phyloP scores from a whole-genome alignment of 2,797 vertebrate genomes.

The Clarias platycephalus region DNA sequence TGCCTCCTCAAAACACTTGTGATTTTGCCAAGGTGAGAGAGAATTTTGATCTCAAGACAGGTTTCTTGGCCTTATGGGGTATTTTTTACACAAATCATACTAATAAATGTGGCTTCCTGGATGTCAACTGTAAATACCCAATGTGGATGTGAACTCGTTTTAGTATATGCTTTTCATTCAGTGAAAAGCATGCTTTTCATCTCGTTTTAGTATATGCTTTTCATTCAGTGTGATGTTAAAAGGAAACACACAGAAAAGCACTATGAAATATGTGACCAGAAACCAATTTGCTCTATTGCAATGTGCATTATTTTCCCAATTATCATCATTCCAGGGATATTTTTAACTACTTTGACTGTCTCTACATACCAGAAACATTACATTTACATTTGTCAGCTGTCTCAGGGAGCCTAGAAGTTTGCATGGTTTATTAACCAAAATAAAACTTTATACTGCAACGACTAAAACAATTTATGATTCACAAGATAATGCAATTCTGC shows the following conservation, averaged over 20 bases:
- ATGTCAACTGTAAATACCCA: neutral
- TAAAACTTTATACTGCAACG: neutral
- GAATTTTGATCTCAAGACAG: neutral
- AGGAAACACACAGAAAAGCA: neutral
- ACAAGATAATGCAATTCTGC: neutral
- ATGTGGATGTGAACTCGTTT: neutral
- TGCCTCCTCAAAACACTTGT: slow-evolving; percentile 3
- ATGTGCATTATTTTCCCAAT: neutral
- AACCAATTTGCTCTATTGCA: neutral
- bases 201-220: neutral
- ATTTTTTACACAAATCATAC: neutral
- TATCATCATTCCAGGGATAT: neutral
- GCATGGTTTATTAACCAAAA: neutral
- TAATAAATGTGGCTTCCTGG: neutral
- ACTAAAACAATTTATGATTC: neutral
- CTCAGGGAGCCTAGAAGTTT: neutral
- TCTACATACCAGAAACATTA: neutral
- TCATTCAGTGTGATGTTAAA: neutral
- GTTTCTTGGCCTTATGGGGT: neutral
- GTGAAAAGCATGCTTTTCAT: too few relatives aligned
- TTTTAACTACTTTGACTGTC: neutral
- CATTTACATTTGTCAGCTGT: neutral
- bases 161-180: neutral
- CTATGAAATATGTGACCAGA: neutral
- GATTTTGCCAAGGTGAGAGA: neutral